A percentile compares a stretch with the other conserved stretches of the same genome.
These are phyloP conservation scores for Baronia brevicornis DNA, from an alignment of 2,888 invertebrate genomes.

Conservation along the genomic window DNA sequence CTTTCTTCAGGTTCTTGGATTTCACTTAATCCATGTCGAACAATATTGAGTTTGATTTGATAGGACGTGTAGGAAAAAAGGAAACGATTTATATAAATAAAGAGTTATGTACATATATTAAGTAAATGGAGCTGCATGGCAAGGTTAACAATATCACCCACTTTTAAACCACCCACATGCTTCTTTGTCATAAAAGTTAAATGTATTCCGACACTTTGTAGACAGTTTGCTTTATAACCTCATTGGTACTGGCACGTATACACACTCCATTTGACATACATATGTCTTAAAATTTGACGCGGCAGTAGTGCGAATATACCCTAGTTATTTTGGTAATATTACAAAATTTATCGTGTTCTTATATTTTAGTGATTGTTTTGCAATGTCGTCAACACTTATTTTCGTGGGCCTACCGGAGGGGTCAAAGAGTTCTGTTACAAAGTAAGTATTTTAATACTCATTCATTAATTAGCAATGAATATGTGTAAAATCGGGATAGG, in stretches of 20 bases:
- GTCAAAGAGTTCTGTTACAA: constrained; percentile 78
- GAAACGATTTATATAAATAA: too few relatives aligned
- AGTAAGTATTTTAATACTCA: too few relatives aligned
- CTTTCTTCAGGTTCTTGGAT: too few relatives aligned
- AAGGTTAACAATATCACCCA: constrained; percentile 45
- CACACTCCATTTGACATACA: not conserved
- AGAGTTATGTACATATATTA: too few relatives aligned
- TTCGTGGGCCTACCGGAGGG: constrained; percentile 76
- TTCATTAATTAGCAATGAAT: not conserved
- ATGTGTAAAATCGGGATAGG: not conserved
- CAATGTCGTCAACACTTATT: constrained; percentile 79
- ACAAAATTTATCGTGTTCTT: constrained; percentile 33
- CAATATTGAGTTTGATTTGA: too few relatives aligned
- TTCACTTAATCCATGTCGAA: too few relatives aligned
- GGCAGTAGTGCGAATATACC: too few relatives aligned
- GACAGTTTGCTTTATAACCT: constrained; percentile 44
- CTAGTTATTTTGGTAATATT: constrained; percentile 20
- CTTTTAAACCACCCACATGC: constrained; percentile 46
- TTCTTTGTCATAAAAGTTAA: constrained; percentile 44
- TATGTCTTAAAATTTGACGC: constrained; percentile 20
- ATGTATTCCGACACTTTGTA: constrained; percentile 24
- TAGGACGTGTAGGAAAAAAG: too few relatives aligned
- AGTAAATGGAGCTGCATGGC: too few relatives aligned
- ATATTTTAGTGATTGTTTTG: constrained; percentile 25
- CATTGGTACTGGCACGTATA: constrained; percentile 43